Base-by-base conservation (phyloP, 2,888 invertebrate species). In the Drosophila limbata region DNA sequence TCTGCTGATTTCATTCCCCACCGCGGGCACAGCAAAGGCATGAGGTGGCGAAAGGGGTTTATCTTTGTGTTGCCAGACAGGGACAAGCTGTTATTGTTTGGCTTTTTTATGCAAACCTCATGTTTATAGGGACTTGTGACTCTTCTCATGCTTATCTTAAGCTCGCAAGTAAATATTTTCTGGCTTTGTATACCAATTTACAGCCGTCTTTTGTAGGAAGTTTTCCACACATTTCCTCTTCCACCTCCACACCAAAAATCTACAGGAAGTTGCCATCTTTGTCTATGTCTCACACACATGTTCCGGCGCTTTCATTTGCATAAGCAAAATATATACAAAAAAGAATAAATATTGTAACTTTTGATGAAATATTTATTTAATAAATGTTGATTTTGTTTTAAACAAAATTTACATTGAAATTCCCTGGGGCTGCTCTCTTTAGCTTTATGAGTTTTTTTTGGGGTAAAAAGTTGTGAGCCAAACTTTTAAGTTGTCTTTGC, bases 351-450 rank as follows among this genome's bases (percentile, higher is more conserved):
- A 28, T 28, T 28, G 8, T 28, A 59, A 62, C 39, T 69, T 71
- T 61, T 44, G 47, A 65, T 65, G 40, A 73, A 69, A 69, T 70
- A 66, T 73, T 69, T 73, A 73, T 62, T 59, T 70, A 70, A 66
- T 66, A 73, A 59, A 51, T 63, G 50, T 51, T 55, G 51, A 40
- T 61, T 64, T 56, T 53, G 39, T 40, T 21, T 33, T 33, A 50
- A 19, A 53, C 40, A 52, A 52, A 52, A 19, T 13, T 13, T 31
- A 42, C 17, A 53, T 17, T 40, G 40, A 33, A 33, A 53, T 42
- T 35, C 47, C 31, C 35, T 15, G 15, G 37, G 47, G 42, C n/a
- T 56, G 48, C 15, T 19, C 17, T 47, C 5, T 31, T 33, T 15
- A 40, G 17, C 45, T 33, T 31, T 53, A 42, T n/a, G n/a, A 13